These are phyloP conservation scores for Oenanthe oenanthe DNA, from an alignment of 2,113 vertebrate genomes.

Conservation along the genomic window DNA sequence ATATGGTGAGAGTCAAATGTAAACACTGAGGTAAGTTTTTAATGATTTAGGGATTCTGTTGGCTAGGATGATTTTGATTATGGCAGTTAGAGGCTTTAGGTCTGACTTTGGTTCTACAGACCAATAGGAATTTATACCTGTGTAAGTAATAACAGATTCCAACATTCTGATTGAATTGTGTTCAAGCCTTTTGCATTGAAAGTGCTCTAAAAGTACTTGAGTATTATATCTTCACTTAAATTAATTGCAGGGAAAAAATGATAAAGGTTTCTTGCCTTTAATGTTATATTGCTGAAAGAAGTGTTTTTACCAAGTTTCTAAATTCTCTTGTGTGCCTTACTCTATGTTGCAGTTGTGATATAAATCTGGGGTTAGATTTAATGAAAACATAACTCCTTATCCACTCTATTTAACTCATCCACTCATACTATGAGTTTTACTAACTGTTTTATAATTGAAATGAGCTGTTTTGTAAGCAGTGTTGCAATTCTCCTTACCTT, in stretches of 20 bases:
- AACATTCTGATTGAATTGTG: neutral
- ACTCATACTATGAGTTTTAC: neutral
- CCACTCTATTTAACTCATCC: neutral
- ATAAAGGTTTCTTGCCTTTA: neutral
- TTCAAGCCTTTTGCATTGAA: neutral
- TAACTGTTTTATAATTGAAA: neutral
- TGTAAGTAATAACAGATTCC: constrained; percentile 1
- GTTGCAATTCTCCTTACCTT: neutral
- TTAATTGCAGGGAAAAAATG: neutral
- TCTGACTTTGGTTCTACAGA: neutral
- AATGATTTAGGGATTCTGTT: neutral
- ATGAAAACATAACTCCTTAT: neutral
- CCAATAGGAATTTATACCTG: neutral
- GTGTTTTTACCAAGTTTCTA: neutral
- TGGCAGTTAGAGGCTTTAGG: neutral
- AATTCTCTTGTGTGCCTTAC: neutral
- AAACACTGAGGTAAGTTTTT: constrained; percentile 1
- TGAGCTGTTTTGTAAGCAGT: neutral
- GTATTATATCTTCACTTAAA: neutral
- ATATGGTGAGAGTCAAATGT: neutral
- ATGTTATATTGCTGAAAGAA: neutral
- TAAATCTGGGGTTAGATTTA: neutral
- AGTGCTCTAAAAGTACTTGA: neutral
- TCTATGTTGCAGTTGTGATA: neutral
- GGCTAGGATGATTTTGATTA: constrained; percentile 15